Conservation (phyloP, 2,888 invertebrate genomes). For the Norana najaformis region DNA sequence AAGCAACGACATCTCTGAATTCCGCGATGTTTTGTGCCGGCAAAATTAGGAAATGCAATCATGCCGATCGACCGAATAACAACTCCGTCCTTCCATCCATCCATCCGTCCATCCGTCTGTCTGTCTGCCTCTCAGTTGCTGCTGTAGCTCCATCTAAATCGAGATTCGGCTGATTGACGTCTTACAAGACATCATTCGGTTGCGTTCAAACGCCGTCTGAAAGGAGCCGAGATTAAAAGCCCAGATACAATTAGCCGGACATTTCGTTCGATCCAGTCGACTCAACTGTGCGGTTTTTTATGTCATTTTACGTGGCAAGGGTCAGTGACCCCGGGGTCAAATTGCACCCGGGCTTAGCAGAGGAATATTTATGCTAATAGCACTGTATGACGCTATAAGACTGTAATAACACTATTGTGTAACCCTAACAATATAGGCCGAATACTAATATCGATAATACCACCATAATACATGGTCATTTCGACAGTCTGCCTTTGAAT, state of each 20-base stretch:
- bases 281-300: not conserved
- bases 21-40: not conserved
- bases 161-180: slow-evolving; percentile 1
- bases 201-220: not conserved
- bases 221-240: not conserved
- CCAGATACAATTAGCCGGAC: not conserved
- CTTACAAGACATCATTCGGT: not conserved
- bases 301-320: not conserved
- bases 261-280: not conserved
- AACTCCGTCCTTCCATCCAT: too few species aligned
- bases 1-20: not conserved
- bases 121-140: not conserved
- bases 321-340: not conserved
- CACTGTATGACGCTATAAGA: too few species aligned
- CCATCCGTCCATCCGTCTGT: too few species aligned
- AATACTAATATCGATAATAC: not conserved
- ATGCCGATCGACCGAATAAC: not conserved
- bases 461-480: too few species aligned
- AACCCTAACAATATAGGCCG: too few species aligned
- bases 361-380: too few species aligned
- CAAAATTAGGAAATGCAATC: not conserved
- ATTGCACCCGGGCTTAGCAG: not conserved
- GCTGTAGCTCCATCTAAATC: not conserved
- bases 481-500: too few species aligned
- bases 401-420: too few species aligned